Conservation (phyloP, 2,888 invertebrate species). For the Drymonia ruficornis region DNA sequence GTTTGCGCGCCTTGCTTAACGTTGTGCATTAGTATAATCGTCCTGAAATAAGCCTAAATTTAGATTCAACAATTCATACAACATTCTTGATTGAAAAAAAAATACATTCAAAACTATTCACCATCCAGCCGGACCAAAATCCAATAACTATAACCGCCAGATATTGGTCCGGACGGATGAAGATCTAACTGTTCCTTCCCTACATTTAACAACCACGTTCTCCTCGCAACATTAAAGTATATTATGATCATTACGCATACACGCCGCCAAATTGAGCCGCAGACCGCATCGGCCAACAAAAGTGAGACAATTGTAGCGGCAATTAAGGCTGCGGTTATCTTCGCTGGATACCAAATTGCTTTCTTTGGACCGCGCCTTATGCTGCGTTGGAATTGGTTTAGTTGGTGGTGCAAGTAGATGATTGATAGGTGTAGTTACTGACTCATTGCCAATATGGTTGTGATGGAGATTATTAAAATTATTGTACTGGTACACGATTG, state of each 20-base stretch:
- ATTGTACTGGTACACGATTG: too few relatives aligned
- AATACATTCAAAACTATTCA: too few relatives aligned
- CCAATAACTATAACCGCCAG: not conserved
- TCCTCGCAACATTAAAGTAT: constrained; percentile 26
- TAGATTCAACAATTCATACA: too few relatives aligned
- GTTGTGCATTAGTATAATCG: too few relatives aligned
- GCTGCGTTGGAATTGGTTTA: constrained; percentile 43
- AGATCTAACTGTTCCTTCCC: not conserved
- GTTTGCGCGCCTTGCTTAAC: too few relatives aligned
- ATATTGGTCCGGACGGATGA: not conserved
- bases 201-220: constrained; percentile 19
- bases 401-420: constrained; percentile 32
- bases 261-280: constrained; percentile 41
- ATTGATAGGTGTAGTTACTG: not conserved
- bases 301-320: constrained; percentile 57
- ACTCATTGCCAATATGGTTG: not conserved
- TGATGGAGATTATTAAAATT: too few relatives aligned
- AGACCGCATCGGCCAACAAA: constrained; percentile 40
- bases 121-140: too few relatives aligned
- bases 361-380: constrained; percentile 61
- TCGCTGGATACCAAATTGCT: constrained; percentile 59
- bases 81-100: too few relatives aligned
- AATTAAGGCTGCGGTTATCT: constrained; percentile 66
- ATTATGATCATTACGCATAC: constrained; percentile 32
- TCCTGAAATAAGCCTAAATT: too few relatives aligned